A percentile compares a stretch with the other conserved stretches of the same genome.
Evolutionary conservation across 1,140 invertebrate species (phyloP).

Genomic region (Leguminivora glycinivorella): DNA sequence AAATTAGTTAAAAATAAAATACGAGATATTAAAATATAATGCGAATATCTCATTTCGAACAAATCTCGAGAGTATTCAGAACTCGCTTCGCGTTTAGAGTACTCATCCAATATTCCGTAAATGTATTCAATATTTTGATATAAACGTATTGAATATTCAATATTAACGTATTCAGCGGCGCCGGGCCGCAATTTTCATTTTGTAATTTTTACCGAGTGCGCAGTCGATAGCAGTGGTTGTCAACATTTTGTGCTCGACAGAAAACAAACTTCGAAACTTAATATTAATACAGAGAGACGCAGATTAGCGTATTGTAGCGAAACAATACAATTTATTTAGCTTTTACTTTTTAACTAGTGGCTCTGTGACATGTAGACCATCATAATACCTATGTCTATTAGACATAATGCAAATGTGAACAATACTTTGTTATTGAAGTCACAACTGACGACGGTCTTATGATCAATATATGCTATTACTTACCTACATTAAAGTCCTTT

Average conservation of each 20-base stretch:
- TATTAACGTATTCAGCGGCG: constrained; percentile 77
- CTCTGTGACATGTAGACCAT: no score
- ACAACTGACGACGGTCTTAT: no score
- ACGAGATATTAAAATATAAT: constrained; percentile 51
- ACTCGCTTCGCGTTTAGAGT: constrained; percentile 65
- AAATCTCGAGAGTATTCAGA: constrained; percentile 66
- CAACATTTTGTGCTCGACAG: constrained; percentile 43
- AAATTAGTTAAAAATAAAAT: constrained; percentile 8
- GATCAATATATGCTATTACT: no score
- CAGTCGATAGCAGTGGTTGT: constrained; percentile 53
- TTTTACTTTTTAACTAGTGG: not conserved
- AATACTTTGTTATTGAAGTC: no score
- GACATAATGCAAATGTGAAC: no score
- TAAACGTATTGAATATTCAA: constrained; percentile 78
- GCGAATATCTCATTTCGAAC: constrained; percentile 69
- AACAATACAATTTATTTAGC: not conserved
- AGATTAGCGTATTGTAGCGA: not conserved
- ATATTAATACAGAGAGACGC: not conserved
- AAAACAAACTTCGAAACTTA: not conserved
- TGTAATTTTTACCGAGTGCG: constrained; percentile 76
- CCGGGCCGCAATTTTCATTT: constrained; percentile 77
- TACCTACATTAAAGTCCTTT: no score
- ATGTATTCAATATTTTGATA: constrained; percentile 77
- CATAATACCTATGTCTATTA: no score
- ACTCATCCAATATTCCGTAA: constrained; percentile 76